These are phyloP conservation scores for Misgurnus mizolepis DNA, from an alignment of 2,113 vertebrate genomes.

Conservation along the genomic window DNA sequence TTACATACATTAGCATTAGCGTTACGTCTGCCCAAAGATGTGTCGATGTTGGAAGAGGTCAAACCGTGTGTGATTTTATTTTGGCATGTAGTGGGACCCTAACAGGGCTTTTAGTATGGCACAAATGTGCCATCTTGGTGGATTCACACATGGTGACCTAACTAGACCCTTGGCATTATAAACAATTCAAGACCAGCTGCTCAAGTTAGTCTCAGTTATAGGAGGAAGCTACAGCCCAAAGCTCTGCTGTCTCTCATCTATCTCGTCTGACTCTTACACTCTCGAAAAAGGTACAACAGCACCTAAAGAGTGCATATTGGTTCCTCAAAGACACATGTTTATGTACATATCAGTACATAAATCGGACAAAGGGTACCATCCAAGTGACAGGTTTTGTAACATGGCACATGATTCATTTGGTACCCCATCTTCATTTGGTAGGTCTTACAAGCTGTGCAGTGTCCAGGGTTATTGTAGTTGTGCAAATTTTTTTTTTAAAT, in stretches of 20 bases:
- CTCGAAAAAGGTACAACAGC: too few relatives aligned
- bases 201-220: constrained; percentile 47
- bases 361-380: too few relatives aligned
- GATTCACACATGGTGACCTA: constrained; percentile 48
- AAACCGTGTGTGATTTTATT: constrained; percentile 13
- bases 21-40: constrained; percentile 13
- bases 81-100: constrained; percentile 25
- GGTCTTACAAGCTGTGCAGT: too few relatives aligned
- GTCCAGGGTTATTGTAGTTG: too few relatives aligned
- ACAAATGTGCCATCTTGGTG: constrained; percentile 14
- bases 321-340: not conserved
- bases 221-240: not conserved
- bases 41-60: constrained; percentile 14
- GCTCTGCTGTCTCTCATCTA: constrained; percentile 3
- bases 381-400: too few relatives aligned
- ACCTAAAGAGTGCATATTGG: not conserved
- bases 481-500: too few relatives aligned
- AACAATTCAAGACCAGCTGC: constrained; percentile 58
- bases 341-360: too few relatives aligned
- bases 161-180: constrained; percentile 53
- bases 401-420: not conserved
- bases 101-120: constrained; percentile 26
- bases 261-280: not conserved
- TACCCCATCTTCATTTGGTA: too few relatives aligned
- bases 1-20: constrained; percentile 6